Conservation (phyloP, 1,140 invertebrate species). For the Cepaea nemoralis region DNA sequence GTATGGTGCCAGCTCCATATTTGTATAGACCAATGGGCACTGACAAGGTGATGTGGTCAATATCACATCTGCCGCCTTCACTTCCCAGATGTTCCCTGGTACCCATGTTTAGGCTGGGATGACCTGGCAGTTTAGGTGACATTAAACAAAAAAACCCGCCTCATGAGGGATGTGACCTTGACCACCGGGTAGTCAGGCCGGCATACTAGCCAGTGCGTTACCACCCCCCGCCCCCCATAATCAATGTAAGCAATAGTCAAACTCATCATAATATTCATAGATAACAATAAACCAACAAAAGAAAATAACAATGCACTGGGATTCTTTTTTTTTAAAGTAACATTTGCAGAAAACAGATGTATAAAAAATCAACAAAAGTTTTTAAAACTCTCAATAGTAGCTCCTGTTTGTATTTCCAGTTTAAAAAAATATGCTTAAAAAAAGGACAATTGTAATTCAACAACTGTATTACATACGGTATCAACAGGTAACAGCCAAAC, state of each 20-base stretch:
- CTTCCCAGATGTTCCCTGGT: too few relatives aligned
- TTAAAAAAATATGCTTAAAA: neutral
- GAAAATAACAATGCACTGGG: slow-evolving; percentile 17
- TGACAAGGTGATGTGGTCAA: too few relatives aligned
- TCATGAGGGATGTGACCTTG: too few relatives aligned
- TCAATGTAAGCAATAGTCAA: slow-evolving; percentile 3
- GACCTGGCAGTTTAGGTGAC: too few relatives aligned
- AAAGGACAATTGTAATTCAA: neutral
- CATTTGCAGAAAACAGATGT: slow-evolving; percentile 15
- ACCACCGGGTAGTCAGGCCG: too few relatives aligned
- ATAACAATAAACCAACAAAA: slow-evolving; percentile 6
- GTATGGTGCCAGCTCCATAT: too few relatives aligned
- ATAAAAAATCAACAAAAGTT: slow-evolving; percentile 11
- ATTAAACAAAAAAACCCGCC: too few relatives aligned
- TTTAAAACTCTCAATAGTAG: neutral
- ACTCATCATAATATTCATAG: neutral
- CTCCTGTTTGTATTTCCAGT: neutral
- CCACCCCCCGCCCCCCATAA: too few relatives aligned
- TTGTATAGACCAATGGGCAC: too few relatives aligned
- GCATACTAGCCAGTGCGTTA: too few relatives aligned
- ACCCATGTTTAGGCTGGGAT: too few relatives aligned
- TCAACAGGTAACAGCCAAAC: neutral
- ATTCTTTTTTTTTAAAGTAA: neutral
- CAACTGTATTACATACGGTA: neutral
- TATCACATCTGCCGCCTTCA: too few relatives aligned